These are phyloP conservation scores for Myanophis thanlyinensis DNA, from an alignment of 2,113 vertebrate genomes.

Conservation along the genomic window DNA sequence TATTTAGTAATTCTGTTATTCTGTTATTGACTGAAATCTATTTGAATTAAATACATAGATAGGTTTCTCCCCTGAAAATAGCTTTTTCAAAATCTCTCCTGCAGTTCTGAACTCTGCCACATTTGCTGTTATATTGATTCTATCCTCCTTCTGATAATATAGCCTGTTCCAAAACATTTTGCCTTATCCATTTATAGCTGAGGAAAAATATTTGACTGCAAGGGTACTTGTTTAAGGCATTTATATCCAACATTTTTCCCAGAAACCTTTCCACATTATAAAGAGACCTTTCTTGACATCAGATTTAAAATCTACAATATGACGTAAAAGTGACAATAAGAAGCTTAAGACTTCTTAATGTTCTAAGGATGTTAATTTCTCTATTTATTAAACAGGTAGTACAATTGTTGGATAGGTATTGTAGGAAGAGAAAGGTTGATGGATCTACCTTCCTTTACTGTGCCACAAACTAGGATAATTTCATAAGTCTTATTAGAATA, in stretches of 20 bases:
- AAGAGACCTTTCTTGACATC: background rate
- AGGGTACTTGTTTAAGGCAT: background rate
- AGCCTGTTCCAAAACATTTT: background rate
- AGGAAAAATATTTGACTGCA: background rate
- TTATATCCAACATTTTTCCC: background rate
- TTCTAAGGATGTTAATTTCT: background rate
- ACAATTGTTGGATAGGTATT: background rate
- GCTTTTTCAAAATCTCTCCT: background rate
- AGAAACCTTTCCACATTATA: background rate
- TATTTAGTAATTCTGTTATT: background rate
- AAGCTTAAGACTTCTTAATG: background rate
- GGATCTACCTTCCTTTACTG: background rate
- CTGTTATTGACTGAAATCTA: background rate
- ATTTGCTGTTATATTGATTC: background rate
- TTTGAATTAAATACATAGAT: background rate
- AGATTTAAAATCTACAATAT: background rate
- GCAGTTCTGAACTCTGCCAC: background rate
- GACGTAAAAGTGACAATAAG: background rate
- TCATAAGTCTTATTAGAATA: background rate
- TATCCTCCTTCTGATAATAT: background rate
- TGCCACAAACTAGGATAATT: background rate
- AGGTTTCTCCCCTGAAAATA: background rate
- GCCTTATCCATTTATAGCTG: background rate
- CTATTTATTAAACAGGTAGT: background rate
- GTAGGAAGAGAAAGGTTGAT: background rate